Base-by-base conservation (phyloP, 2,888 invertebrate species). In the Mythimna loreyi region DNA sequence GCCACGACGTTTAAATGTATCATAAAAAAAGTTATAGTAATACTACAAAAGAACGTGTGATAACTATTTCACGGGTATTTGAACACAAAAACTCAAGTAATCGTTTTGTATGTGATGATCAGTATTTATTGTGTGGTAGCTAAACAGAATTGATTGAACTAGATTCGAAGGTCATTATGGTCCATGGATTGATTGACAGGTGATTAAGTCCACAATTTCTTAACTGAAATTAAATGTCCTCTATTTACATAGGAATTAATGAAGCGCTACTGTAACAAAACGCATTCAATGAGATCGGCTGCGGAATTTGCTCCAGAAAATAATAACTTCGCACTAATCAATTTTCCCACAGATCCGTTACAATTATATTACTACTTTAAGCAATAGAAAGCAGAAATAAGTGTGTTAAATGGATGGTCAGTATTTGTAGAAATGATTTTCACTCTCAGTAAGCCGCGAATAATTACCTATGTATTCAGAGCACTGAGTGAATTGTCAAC, bases 381-480 rank as follows among this genome's bases (percentile, higher is more conserved):
- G 85, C 80, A 85, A 87, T 90, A 90, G 91, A 92, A 92, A 92
- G 92, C 85, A 79, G 80, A 85, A 85, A 86, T 79, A 90, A 88
- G 88, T 90, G 87, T 90, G 92, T 89, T 90, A 91, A 91, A 91
- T 90, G 86, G 80, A 84, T 83, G 83, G 82, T 77, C 87, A 85
- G 84, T 87, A 88, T 89, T 86, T 82, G 87, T 89, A 87, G 87
- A 89, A 88, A 90, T 88, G 81, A 87, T 89, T 91, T 90, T 90
- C 89, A 88, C 91, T 92, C 83, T 90, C 90, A 63, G 86, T 85
- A 86, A 88, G 89, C 85, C 83, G 92, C 88, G 89, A 93, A 91
- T 88, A 89, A 91, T 91, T 91, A 89, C 77, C 71, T 79, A 90
- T 92, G 92, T 85, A 93, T 92, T 90, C 86, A 85, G 93, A 92